Percentiles rank a stretch among this genome's conserved stretches.
These are phyloP conservation scores for Ammodytes dubius DNA, from an alignment of 2,113 vertebrate species.

Conservation along the genomic window DNA sequence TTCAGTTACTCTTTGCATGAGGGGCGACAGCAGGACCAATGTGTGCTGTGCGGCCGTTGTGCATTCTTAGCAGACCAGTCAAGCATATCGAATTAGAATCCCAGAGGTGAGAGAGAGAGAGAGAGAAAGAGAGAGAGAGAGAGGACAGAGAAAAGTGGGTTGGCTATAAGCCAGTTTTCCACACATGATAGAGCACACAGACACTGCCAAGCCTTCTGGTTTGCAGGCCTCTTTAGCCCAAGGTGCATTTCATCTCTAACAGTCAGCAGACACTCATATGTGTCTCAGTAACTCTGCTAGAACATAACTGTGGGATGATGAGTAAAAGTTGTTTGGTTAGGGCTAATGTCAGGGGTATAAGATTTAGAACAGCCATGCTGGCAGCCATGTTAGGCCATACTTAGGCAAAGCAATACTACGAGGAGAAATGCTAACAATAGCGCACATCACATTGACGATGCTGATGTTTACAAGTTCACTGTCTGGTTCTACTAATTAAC, in stretches of 20 bases:
- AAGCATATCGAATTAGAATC: constrained; percentile 69
- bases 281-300: constrained; percentile 7
- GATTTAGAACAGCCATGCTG: neutral
- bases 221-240: constrained; percentile 38
- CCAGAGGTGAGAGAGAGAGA: constrained; percentile 55
- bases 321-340: neutral
- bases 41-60: constrained; percentile 33
- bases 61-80: constrained; percentile 59
- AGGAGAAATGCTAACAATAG: neutral
- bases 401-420: neutral
- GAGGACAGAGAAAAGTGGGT: constrained; percentile 47
- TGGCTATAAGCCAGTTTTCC: constrained; percentile 68
- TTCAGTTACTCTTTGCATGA: constrained; percentile 35
- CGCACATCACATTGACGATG: neutral
- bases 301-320: constrained; percentile 15
- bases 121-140: constrained; percentile 28
- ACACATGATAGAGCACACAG: constrained; percentile 61
- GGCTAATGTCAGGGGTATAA: constrained; percentile 1
- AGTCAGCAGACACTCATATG: constrained; percentile 22
- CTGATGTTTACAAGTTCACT: neutral
- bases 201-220: constrained; percentile 55
- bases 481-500: neutral
- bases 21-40: constrained; percentile 41
- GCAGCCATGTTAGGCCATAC: neutral
- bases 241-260: constrained; percentile 44